Conservation (phyloP, 2,797 vertebrate genomes). For the Bradypodion pumilum region DNA sequence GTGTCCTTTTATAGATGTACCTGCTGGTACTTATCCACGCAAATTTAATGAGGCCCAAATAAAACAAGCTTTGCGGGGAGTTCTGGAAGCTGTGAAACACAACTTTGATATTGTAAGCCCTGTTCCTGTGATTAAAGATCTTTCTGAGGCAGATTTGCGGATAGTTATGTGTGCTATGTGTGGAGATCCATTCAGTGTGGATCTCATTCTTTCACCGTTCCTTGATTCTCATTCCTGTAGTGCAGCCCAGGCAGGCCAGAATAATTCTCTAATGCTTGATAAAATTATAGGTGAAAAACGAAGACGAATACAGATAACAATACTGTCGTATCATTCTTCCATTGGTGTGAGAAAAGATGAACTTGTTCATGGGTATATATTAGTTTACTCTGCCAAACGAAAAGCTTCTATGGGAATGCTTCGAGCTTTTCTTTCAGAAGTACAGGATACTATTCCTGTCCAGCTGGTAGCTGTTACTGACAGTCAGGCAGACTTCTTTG, state of each 20-base stretch:
- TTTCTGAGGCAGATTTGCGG: slow-evolving; percentile 94
- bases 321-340: slow-evolving; percentile 96
- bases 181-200: slow-evolving; percentile 97
- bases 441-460: slow-evolving; percentile 97
- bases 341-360: slow-evolving; percentile 98
- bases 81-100: slow-evolving; percentile 94
- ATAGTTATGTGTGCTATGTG: slow-evolving; percentile 99
- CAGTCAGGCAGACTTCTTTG: slow-evolving; percentile 98
- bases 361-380: slow-evolving; percentile 96
- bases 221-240: slow-evolving; percentile 96
- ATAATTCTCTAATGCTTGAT: slow-evolving; percentile 94
- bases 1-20: slow-evolving; percentile 97
- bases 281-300: slow-evolving; percentile 97
- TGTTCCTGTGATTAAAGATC: slow-evolving; percentile 93
- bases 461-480: slow-evolving; percentile 98
- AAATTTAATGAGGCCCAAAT: slow-evolving; percentile 98
- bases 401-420: slow-evolving; percentile 99
- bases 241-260: slow-evolving; percentile 94
- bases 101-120: slow-evolving; percentile 92
- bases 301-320: slow-evolving; percentile 93
- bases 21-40: slow-evolving; percentile 89
- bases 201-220: slow-evolving; percentile 98
- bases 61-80: slow-evolving; percentile 93
- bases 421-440: slow-evolving; percentile 94
- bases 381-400: slow-evolving; percentile 96